Conservation (phyloP, 2,113 vertebrate genomes). For the Pimephales promelas region DNA sequence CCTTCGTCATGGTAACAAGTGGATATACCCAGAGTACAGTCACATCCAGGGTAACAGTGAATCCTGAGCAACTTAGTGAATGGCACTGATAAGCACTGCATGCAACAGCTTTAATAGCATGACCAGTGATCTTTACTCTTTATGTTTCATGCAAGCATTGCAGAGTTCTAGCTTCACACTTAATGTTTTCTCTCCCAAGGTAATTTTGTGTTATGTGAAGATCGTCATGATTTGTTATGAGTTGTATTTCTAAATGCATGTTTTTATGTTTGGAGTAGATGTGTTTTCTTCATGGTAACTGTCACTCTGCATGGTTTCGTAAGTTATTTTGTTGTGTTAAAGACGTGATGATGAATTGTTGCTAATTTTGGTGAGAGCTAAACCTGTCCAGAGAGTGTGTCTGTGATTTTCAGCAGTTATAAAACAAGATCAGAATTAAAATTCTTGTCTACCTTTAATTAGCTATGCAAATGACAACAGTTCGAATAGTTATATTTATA, state of each 20-base stretch:
- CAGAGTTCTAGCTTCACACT: conserved; percentile 3
- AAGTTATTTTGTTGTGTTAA: conserved; percentile 25
- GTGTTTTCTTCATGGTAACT: conserved; percentile 12
- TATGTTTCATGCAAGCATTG: conserved; percentile 4
- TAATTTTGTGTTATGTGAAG: conserved; percentile 6
- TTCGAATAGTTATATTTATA: not conserved
- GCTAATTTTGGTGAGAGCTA: not conserved
- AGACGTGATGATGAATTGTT: not conserved
- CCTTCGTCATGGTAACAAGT: conserved; percentile 9
- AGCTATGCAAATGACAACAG: conserved; percentile 16
- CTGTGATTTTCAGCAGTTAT: not conserved
- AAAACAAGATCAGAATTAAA: not conserved
- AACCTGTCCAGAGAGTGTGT: conserved; percentile 1
- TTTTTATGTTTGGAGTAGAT: conserved; percentile 3
- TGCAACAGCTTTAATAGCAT: not conserved
- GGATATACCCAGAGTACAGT: not conserved
- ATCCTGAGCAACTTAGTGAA: not conserved
- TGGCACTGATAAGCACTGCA: conserved; percentile 1
- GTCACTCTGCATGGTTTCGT: conserved; percentile 10
- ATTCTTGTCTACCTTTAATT: not conserved
- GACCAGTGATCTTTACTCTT: conserved; percentile 1
- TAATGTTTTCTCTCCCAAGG: conserved; percentile 15
- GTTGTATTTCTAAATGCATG: not conserved
- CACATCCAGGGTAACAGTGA: conserved; percentile 2
- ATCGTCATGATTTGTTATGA: conserved; percentile 1